phyloP scores from a whole-genome alignment of 1,140 invertebrate species.

The Psix sp. region DNA sequence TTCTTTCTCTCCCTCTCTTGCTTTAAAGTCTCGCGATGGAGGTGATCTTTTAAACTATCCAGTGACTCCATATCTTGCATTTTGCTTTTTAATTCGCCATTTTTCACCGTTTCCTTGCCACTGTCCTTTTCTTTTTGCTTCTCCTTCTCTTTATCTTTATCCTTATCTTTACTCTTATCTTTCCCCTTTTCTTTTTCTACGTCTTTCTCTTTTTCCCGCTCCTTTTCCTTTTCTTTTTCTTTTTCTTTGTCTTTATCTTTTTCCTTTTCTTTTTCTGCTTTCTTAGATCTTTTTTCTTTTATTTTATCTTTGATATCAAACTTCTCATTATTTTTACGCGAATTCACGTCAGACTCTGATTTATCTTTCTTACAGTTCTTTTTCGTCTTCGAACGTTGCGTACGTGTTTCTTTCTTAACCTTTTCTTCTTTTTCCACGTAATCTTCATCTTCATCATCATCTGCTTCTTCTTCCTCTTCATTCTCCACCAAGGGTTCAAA shows the following conservation, averaged over 20 bases:
- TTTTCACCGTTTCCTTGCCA: conserved; percentile 57
- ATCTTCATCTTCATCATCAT: conserved; percentile 72
- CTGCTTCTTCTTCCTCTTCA: conserved; percentile 72
- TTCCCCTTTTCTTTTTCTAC: conserved; percentile 13
- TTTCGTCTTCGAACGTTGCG: conserved; percentile 65
- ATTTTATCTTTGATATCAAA: conserved; percentile 61
- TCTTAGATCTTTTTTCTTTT: conserved; percentile 65
- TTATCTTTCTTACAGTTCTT: conserved; percentile 71
- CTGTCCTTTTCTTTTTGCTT: conserved; percentile 23
- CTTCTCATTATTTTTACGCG: conserved; percentile 61
- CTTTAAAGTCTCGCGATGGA: conserved; percentile 82
- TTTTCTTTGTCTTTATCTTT: conserved; percentile 41
- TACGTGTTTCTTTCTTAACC: conserved; percentile 61
- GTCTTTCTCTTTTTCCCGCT: conserved; percentile 61
- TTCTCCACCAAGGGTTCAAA: conserved; percentile 70
- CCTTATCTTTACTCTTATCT: conserved; percentile 27
- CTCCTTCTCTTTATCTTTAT: conserved; percentile 66
- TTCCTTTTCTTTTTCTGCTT: conserved; percentile 55
- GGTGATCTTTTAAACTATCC: conserved; percentile 77
- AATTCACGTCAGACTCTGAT: conserved; percentile 33
- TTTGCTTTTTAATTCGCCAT: conserved; percentile 67
- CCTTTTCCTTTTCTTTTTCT: conserved; percentile 38
- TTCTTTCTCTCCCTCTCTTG: conserved; percentile 78
- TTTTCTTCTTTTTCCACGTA: conserved; percentile 67
- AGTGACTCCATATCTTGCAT: conserved; percentile 70